Percentiles rank a stretch among this genome's conserved stretches.
These are phyloP conservation scores for Chlorodrepanis virens DNA, from an alignment of 2,113 vertebrate species.

Conservation along the genomic window DNA sequence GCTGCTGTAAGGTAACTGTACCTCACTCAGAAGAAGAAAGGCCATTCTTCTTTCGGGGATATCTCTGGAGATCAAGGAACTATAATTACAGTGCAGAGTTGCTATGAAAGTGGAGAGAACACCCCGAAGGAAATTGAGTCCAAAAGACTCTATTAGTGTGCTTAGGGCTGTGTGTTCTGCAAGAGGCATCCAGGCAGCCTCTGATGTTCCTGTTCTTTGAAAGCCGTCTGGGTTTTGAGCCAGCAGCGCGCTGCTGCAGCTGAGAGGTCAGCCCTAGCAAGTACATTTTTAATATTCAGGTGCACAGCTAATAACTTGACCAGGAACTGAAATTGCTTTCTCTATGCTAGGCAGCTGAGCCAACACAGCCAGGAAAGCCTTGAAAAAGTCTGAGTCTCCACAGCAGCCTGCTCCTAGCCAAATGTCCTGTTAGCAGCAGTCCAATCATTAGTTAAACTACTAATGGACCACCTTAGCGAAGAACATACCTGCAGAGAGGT, in stretches of 20 bases:
- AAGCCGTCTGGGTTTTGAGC: background rate
- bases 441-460: background rate
- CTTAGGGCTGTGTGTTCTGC: background rate
- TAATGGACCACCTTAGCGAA: background rate
- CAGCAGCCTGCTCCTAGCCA: background rate
- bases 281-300: background rate
- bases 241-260: accelerated
- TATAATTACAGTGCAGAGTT: background rate
- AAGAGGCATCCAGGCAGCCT: background rate
- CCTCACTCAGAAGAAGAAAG: background rate
- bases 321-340: background rate
- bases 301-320: background rate
- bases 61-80: conserved; percentile 2
- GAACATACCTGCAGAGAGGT: background rate
- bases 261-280: background rate
- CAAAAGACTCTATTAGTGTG: background rate
- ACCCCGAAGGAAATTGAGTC: background rate
- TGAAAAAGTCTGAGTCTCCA: background rate
- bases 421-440: background rate
- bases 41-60: background rate
- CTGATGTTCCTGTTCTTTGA: background rate
- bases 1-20: background rate
- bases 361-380: background rate
- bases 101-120: background rate
- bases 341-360: background rate